A percentile compares a stretch with the other conserved stretches of the same genome.
Evolutionary conservation across 2,888 invertebrate species (phyloP).

Genomic region (Mechanitis mazaeus): DNA sequence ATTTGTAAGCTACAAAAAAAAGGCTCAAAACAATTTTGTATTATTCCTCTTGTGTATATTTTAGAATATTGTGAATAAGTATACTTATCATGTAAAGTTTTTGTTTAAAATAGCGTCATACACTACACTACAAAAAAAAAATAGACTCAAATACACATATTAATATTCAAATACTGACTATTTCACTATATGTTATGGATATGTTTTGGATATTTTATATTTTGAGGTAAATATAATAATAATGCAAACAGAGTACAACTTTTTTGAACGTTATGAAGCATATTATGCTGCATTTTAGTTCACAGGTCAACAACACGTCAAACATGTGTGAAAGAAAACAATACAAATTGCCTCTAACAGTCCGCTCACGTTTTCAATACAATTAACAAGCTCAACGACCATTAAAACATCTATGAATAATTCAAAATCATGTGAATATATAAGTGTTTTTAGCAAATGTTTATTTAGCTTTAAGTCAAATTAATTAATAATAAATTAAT

Average conservation of each 20-base stretch:
- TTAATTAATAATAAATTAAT: too few species aligned
- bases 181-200: conserved; percentile 4
- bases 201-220: not conserved
- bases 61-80: not conserved
- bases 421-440: conserved; percentile 7
- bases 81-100: not conserved
- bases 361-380: conserved; percentile 18
- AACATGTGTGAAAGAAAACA: conserved; percentile 12
- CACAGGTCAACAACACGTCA: conserved; percentile 2
- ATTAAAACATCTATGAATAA: conserved; percentile 12
- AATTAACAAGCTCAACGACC: conserved; percentile 9
- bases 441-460: too few species aligned
- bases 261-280: not conserved
- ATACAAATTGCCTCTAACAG: conserved; percentile 14
- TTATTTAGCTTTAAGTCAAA: too few species aligned
- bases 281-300: not conserved
- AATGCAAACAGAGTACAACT: not conserved
- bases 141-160: not conserved
- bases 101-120: not conserved
- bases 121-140: not conserved
- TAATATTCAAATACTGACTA: not conserved
- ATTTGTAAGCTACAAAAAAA: not conserved
- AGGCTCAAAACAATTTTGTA: not conserved
- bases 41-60: not conserved
- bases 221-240: conserved; percentile 6